A percentile compares a stretch with the other conserved stretches of the same genome.
These are phyloP conservation scores for Ochropacha duplaris DNA, from an alignment of 2,888 invertebrate genomes.

Conservation along the genomic window DNA sequence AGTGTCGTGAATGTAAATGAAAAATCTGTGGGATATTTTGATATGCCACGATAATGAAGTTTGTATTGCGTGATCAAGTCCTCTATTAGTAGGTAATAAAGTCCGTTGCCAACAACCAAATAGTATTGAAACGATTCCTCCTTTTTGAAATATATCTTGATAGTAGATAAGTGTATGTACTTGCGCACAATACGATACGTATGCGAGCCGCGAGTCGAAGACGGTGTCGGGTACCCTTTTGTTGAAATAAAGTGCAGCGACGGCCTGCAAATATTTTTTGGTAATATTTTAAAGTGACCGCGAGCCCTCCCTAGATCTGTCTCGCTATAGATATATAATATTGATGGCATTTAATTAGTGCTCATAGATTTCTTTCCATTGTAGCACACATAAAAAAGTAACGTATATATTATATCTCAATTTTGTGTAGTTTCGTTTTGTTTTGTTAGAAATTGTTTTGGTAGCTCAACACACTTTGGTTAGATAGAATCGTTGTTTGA, in stretches of 20 bases:
- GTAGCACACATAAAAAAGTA: conserved; percentile 56
- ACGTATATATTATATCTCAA: conserved; percentile 58
- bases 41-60: conserved; percentile 22
- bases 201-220: conserved; percentile 55
- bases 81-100: conserved; percentile 49
- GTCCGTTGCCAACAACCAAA: conserved; percentile 76
- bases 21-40: conserved; percentile 21
- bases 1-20: conserved; percentile 44
- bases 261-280: conserved; percentile 73
- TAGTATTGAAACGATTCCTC: conserved; percentile 72
- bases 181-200: conserved; percentile 69
- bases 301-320: conserved; percentile 39
- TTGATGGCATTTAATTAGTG: conserved; percentile 70
- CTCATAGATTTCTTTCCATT: conserved; percentile 66
- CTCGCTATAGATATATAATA: conserved; percentile 55
- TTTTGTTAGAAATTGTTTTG: conserved; percentile 47
- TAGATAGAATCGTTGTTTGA: conserved; percentile 44
- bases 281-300: conserved; percentile 61
- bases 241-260: conserved; percentile 57
- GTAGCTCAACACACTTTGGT: conserved; percentile 55
- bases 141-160: conserved; percentile 64
- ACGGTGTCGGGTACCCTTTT: conserved; percentile 37
- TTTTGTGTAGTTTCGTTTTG: conserved; percentile 58
- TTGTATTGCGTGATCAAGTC: conserved; percentile 56
- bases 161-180: conserved; percentile 71